Base-by-base conservation (phyloP, 2,797 vertebrate species). In the Buphagus erythrorhynchus region DNA sequence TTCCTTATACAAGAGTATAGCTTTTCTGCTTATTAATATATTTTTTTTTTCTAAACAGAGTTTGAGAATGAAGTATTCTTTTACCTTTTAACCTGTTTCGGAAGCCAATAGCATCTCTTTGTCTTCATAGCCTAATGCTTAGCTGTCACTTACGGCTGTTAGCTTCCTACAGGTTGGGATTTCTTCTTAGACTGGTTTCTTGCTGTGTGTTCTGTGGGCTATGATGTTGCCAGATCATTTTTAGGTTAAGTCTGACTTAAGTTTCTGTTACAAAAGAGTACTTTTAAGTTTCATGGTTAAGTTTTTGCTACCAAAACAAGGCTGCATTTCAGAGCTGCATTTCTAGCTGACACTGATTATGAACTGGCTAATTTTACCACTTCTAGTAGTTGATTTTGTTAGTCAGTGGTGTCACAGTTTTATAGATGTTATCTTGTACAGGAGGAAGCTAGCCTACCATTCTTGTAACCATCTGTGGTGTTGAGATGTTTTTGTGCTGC, bases 121-220 rank as follows among this genome's bases (percentile, higher is more conserved):
- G 35, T 77, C 72, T 82, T 80, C 63, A 66, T 57, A 94, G 66
- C 45, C 65, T 85, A 67, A 62, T 68, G 48, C 74, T 88, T 69
- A 72, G 69, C 67, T 79, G 68, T 93, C 72, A 59, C 71, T 84
- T 68, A 71, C 0, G 5, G 74, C 67, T 76, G 74, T 82, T 92
- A 68, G 84, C 25, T 94, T 71, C 84, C 54, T 69, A 11, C 63
- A 81, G 87, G 84, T 66, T 82, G 81, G 43, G 78, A 71, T 86
- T 94, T 89, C 81, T 89, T 87, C 72, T 94, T 49, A 42, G 36
- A n/a, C 63, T 73, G 51, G 22, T 89, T 82, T 93, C 43, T 82
- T 29, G 24, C 55, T 92, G 74, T 91, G 59, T 85, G 33, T 92
- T 91, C 78, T 67, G 66, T 88, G 86, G 80, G 25, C 74, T 92